These are phyloP conservation scores for Drosophila quadrilineata DNA, from an alignment of 1,140 invertebrate species.

Conservation along the genomic window DNA sequence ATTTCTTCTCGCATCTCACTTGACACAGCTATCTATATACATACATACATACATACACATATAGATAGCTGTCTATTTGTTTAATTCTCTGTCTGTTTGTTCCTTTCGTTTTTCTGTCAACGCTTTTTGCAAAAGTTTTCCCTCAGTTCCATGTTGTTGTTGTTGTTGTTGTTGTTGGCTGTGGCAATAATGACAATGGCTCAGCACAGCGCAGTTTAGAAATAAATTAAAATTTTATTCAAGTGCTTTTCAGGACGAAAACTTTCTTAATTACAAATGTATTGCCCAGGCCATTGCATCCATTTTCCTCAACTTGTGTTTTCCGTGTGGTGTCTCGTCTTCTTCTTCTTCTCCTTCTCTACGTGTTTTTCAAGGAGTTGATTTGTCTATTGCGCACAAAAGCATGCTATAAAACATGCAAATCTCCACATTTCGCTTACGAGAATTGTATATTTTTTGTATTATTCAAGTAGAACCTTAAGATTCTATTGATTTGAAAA, in stretches of 20 bases:
- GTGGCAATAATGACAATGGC: constrained; percentile 48
- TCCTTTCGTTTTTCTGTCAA: constrained; percentile 43
- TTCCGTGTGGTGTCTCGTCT: no score
- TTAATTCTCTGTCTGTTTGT: constrained; percentile 17
- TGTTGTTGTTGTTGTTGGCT: constrained; percentile 31
- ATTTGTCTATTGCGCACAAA: neutral
- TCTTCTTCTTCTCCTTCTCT: no score
- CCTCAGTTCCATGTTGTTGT: constrained; percentile 17
- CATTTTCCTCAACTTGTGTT: no score
- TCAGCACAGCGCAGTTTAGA: constrained; percentile 56
- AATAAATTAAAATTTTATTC: constrained; percentile 80
- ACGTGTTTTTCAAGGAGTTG: no score
- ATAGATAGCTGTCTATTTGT: neutral
- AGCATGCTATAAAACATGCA: constrained; percentile 7
- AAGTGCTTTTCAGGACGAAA: constrained; percentile 68
- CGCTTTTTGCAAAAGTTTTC: constrained; percentile 55
- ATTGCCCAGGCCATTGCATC: constrained; percentile 33
- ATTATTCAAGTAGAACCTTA: no score
- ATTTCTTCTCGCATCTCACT: constrained; percentile 27
- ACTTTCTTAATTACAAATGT: constrained; percentile 79
- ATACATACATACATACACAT: no score
- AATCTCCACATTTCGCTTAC: no score
- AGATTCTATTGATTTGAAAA: no score
- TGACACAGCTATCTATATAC: constrained; percentile 13
- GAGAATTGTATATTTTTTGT: no score